Evolutionary conservation across 2,888 invertebrate genomes (phyloP), one percentile per base, ranked within the genome.

Genomic region (Parnassius apollo): DNA sequence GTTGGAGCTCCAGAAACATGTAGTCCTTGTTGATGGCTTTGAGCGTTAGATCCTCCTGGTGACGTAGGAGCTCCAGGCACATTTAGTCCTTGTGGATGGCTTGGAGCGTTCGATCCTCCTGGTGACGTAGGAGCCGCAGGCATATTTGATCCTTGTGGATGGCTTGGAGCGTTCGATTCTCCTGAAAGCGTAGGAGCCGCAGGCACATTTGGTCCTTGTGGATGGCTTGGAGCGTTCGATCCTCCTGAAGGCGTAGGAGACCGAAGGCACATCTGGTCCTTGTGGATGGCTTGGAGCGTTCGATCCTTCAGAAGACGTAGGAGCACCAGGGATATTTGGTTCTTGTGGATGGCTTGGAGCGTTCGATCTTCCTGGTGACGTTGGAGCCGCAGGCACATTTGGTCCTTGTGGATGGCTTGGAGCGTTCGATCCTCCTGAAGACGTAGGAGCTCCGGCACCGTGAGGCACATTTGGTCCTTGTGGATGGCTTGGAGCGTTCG

Each of bases 391-490:
- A 46, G 46, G 46, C 12, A 12, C 4, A 2, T 12, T 46, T 46
- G n/a, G n/a, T n/a, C 0, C 7, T n/a, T 25, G 25, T 2, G 3
- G 25, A 25, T 25, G 1, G 0, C 18, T 18, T 18, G 0, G 18
- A 18, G 18, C 18, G 18, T 18, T 18, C 2, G 4, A 46, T 11
- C n/a, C 46, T 11, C 46, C 46, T 12, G 46, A 4, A 12, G 46
- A 1, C 11, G 2, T 3, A 25, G 22, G 57, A n/a, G 49, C 49
- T 35, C 1, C 48, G n/a, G n/a, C n/a, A n/a, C n/a, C n/a, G n/a
- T n/a, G n/a, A 18, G 35, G 57, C 25, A 48, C 49, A 18, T 57
- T 49, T 7, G 57, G 48, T 57, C n/a, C 25, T 22, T 48, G 12
- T 48, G 57, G 42, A 48, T 8, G 18, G 4, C 4, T 57, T 48